Base-by-base conservation (phyloP, 2,888 invertebrate genomes). In the Drosophila nr. medialis region DNA sequence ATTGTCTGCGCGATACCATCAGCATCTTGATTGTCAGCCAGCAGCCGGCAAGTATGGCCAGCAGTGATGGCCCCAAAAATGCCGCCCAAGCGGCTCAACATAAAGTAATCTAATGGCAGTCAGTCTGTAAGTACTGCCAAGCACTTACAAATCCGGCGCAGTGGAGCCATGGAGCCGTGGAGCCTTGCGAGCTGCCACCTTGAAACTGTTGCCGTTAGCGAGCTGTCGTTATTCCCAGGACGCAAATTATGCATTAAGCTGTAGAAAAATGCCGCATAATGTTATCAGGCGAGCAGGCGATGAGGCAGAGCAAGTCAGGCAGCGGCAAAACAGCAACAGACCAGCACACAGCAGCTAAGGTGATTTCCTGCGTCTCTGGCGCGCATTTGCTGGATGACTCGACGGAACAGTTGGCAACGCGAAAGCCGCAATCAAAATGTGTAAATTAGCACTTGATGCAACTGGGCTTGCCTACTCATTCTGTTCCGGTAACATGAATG, bases 231-330 rank as follows among this genome's bases (percentile, higher is more conserved):
- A 88, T 83, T 89, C 86, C 84, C 86, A 82, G 89, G 78, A 82
- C 80, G 86, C 89, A 86, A 88, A 88, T 88, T 88, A 86, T 86
- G 89, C 86, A 88, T 84, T 86, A 86, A 86, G 89, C 89, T 86
- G 89, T 82, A 75, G 82, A 86, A 86, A 86, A 86, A 88, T 86
- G 86, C 76, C 82, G 75, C 79, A 82, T 84, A 88, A 88, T 88
- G 84, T 76, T 83, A 83, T 86, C 86, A 80, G 79, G 42, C 54
- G 36, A 27, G 61, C 55, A 76, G 77, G 79, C 76, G 77, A 30
- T 48, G 38, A n/a, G 63, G 54, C 65, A 55, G 67, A 27, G 60
- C 66, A 45, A 64, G 40, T 24, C 54, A n/a, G 40, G 36, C 50
- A 51, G n/a, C 8, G 45, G 42, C 30, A n/a, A 48, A 48, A 55